Evolutionary conservation across 1,140 invertebrate species (phyloP), one percentile per base, ranked within the genome.

Genomic region (Drosophila chauvacae): DNA sequence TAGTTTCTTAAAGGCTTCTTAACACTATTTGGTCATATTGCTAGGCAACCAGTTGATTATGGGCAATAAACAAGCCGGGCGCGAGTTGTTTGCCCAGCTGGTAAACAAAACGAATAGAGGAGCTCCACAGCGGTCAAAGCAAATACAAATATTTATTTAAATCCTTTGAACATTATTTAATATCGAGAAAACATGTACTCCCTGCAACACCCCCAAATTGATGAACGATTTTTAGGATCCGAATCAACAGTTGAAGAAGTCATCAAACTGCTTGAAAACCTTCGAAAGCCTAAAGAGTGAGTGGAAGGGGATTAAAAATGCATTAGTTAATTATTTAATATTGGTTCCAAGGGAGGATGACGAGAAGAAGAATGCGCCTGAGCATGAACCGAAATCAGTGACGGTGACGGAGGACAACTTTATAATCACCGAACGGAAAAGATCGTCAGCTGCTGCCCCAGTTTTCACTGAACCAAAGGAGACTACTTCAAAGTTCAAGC

Each of bases 341-440:
- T 20, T 45, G 10, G 0, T 7, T 35, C 51, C 4, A 30, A 87
- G 83, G 14, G 68, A 59, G 11, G 64, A 66, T 2, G 45, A 35
- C 10, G 63, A 64, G 9, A 16, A 11, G 0, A 26, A 30, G 7
- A 41, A 14, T 11, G 9, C 30, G 11, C 14, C 11, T 26, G 18
- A 42, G 5, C 18, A n/a, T 3, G 35, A 50, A 1, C 20, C 42
- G 2, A 57, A 30, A 6, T 14, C 42, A 4, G 44, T 50, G 35
- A 51, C 50, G 28, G 47, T 84, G 33, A 77, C 73, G 9, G 86
- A 92, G 2, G 76, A 92, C 3, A 81, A 86, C 59, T 92, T 92
- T 47, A 81, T 92, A 58, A 82, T 96, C 39, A 95, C 92, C 64
- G 90, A 95, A 3, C 95, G 94, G 80, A 91, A 92, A 28, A 93